Conservation (phyloP, 2,797 vertebrate species). For the Macrochelys suwanniensis region DNA sequence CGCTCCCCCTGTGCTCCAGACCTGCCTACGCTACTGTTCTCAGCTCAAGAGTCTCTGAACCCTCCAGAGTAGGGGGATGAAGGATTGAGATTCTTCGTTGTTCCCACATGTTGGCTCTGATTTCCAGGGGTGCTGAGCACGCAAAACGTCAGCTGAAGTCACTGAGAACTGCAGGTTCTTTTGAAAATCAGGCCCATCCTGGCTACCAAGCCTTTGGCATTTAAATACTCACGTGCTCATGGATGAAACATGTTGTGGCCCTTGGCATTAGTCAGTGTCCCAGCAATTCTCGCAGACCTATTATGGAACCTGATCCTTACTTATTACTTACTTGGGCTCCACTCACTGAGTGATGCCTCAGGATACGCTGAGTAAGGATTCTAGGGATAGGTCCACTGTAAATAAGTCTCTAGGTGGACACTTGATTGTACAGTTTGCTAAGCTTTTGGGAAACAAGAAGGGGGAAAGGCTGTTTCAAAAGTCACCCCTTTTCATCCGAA, state of each 20-base stretch:
- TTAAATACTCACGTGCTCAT: not conserved
- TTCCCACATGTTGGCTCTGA: not conserved
- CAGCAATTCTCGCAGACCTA: not conserved
- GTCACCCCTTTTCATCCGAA: not conserved
- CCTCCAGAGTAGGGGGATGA: not conserved
- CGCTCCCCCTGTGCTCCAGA: no score
- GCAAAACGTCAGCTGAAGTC: not conserved
- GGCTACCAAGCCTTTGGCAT: not conserved
- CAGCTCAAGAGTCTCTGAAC: not conserved
- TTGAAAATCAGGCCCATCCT: not conserved
- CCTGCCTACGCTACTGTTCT: no score
- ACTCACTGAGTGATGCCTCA: not conserved
- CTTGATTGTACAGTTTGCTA: not conserved
- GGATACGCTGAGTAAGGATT: not conserved
- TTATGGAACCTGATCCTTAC: not conserved
- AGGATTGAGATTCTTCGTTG: not conserved
- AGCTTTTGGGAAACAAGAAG: not conserved
- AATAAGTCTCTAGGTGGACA: not conserved
- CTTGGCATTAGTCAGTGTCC: not conserved
- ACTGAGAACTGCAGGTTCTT: not conserved
- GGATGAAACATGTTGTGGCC: not conserved
- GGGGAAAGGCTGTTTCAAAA: not conserved
- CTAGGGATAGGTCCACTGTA: not conserved
- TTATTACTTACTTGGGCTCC: not conserved
- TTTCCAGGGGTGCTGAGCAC: not conserved